Conservation (phyloP, 2,797 vertebrate species). For the Pseudocheirus occidentalis region DNA sequence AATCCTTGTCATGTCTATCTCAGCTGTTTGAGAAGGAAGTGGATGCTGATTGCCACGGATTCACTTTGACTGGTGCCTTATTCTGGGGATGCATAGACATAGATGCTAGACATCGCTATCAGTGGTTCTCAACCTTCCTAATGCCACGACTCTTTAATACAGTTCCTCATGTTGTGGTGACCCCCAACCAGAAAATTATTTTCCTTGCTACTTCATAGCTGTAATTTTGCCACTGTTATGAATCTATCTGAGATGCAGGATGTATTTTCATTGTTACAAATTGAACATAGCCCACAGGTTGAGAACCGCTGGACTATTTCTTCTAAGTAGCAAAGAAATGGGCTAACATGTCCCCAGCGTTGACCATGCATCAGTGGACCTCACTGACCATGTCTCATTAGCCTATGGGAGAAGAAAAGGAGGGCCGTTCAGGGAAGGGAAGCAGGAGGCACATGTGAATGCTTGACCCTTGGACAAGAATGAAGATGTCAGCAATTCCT, state of each 20-base stretch:
- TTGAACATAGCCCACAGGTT: too few species aligned
- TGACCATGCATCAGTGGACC: not conserved
- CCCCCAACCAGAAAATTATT: too few species aligned
- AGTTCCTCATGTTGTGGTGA: too few species aligned
- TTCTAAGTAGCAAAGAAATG: not conserved
- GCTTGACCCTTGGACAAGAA: not conserved
- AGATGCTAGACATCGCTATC: not conserved
- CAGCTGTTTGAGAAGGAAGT: constrained; percentile 3
- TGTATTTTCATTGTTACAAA: too few species aligned
- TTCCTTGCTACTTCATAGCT: too few species aligned
- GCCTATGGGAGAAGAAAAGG: not conserved
- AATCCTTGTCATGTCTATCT: constrained; percentile 23
- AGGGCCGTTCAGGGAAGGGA: not conserved
- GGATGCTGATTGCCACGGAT: not conserved
- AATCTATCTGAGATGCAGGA: too few species aligned
- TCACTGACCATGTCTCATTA: not conserved
- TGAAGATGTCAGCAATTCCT: not conserved
- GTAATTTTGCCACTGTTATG: too few species aligned
- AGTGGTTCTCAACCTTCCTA: too few species aligned
- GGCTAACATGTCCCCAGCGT: not conserved
- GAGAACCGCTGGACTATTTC: not conserved
- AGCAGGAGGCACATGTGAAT: not conserved
- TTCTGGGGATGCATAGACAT: not conserved
- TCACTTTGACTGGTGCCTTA: not conserved
- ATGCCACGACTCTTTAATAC: too few species aligned